Evolutionary conservation across 1,140 invertebrate genomes (phyloP), one percentile per base, ranked within the genome.

Genomic region (Bombus difficillimus): DNA sequence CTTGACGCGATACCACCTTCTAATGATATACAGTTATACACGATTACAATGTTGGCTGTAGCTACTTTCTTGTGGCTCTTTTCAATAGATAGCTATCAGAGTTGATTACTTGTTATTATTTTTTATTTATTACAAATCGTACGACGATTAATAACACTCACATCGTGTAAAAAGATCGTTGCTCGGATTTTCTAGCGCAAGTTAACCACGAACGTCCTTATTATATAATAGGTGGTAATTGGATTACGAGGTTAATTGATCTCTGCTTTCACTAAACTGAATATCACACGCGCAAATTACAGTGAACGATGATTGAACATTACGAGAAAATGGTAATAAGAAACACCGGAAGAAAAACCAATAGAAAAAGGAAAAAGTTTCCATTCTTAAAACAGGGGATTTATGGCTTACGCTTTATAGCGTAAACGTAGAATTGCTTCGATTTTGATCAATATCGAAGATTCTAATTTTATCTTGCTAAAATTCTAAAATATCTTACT

Each of bases 1-100:
- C 82, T 87, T 87, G 88, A 69, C 53, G 82, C 10, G n/a, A 53
- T 53, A 53, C 47, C 47, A 53, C 47, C 18, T 53, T 53, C 18
- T 85, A 47, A 53, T 57, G 68, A 64, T 64, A 62, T 53, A 53
- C 47, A 53, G 47, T 64, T 62, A 13, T 8, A 32, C n/a, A 59
- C 41, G 68, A 81, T 84, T 77, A 81, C 57, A 64, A 32, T 34
- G 69, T n/a, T 39, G 53, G 2, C 57, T 34, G 5, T 71, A 37
- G 39, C 68, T 66, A 34, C 32, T 81, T 81, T 85, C 43, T 66
- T 32, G 41, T 57, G 57, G 6, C 59, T 53, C 15, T 18, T 43
- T 15, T 34, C 15, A 9, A 71, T n/a, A 53, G 75, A 72, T 62
- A 6, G 9, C 57, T 71, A 72, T 84, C 82, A 39, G 1, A 4